These are phyloP conservation scores for Phainopepla nitens DNA, from an alignment of 2,113 vertebrate genomes.

Conservation along the genomic window DNA sequence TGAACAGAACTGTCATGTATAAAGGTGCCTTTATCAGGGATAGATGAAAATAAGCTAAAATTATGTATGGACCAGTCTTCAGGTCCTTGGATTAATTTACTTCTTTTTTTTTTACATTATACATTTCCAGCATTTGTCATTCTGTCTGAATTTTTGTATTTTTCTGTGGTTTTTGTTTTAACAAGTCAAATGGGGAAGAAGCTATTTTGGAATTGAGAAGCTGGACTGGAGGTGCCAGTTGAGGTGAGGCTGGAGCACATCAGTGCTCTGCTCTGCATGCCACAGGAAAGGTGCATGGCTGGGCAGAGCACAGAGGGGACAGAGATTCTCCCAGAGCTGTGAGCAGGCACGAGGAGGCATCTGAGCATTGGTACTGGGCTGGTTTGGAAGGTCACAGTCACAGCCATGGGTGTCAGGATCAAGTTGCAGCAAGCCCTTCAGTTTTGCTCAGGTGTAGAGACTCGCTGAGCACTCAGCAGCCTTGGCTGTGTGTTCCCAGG, in stretches of 20 bases:
- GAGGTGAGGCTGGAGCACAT: not conserved
- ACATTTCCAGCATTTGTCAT: not conserved
- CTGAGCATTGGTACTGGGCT: not conserved
- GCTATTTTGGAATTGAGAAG: not conserved
- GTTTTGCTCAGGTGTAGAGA: not conserved
- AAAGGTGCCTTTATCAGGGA: not conserved
- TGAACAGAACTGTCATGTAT: not conserved
- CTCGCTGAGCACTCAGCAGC: rapidly evolving
- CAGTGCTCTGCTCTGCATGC: not conserved
- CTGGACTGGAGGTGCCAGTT: not conserved
- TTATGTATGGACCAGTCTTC: not conserved
- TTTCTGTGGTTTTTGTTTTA: not conserved
- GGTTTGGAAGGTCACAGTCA: not conserved
- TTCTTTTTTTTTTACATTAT: not conserved
- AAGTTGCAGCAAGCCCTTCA: not conserved
- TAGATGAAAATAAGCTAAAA: not conserved
- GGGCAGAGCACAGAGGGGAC: not conserved
- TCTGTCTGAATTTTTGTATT: not conserved
- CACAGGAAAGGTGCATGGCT: not conserved
- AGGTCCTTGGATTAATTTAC: not conserved
- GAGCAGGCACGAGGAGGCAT: not conserved
- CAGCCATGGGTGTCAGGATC: not conserved
- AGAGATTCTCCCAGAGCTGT: not conserved
- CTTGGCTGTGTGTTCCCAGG: not conserved
- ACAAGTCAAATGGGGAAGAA: not conserved